These are phyloP conservation scores for Bathynomus jamesi DNA, from an alignment of 1,140 invertebrate genomes.

Conservation along the genomic window DNA sequence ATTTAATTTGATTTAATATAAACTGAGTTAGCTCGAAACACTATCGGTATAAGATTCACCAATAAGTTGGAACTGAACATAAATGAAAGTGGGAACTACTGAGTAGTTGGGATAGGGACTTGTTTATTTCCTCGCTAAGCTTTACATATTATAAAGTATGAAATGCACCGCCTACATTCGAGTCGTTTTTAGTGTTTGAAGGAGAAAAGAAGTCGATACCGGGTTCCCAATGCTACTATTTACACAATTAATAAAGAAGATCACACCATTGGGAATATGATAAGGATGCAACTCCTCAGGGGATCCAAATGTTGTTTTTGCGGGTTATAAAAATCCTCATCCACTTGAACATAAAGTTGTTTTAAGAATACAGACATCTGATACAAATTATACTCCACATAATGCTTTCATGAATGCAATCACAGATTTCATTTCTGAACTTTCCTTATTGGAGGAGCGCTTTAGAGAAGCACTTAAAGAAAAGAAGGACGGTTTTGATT, in stretches of 20 bases:
- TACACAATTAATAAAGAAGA: slow-evolving; percentile 99
- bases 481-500: slow-evolving; percentile 35
- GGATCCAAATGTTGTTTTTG: slow-evolving; percentile 96
- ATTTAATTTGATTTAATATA: too few species aligned
- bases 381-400: slow-evolving; percentile 89
- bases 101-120: too few species aligned
- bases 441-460: slow-evolving; percentile 93
- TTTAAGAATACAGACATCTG: slow-evolving; percentile 65
- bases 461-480: slow-evolving; percentile 62
- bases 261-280: slow-evolving; percentile 98
- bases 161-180: slow-evolving; percentile 98
- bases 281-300: slow-evolving; percentile 89
- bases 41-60: too few species aligned
- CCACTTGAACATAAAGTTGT: slow-evolving; percentile 97
- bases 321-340: slow-evolving; percentile 98
- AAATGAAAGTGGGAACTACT: too few species aligned
- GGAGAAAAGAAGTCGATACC: slow-evolving; percentile 82
- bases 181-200: slow-evolving; percentile 94
- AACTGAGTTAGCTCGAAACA: too few species aligned
- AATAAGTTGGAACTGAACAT: too few species aligned
- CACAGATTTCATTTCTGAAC: slow-evolving; percentile 91
- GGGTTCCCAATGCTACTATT: slow-evolving; percentile 93
- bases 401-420: slow-evolving; percentile 97
- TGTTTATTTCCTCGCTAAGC: too few species aligned
- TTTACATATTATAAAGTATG: too few species aligned